phyloP scores from a whole-genome alignment of 2,797 vertebrate species.

The Mus spretus region DNA sequence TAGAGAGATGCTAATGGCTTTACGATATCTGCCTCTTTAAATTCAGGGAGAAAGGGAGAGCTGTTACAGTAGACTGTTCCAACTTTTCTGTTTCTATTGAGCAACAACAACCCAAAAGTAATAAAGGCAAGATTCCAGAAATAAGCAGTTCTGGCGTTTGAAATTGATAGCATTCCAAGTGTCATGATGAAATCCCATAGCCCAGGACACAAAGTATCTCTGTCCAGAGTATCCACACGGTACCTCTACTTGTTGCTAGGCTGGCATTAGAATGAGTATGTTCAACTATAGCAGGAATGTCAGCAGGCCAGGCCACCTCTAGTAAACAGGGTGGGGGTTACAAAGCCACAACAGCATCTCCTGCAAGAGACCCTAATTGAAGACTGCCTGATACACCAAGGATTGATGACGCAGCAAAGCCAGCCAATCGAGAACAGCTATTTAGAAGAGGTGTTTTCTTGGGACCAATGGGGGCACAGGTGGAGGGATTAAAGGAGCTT shows the following conservation, averaged over 20 bases:
- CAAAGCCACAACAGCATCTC: background rate
- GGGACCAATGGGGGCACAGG: background rate
- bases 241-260: background rate
- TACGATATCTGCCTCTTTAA: background rate
- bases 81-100: background rate
- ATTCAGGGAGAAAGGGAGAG: background rate
- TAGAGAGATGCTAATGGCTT: conserved; percentile 34
- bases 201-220: background rate
- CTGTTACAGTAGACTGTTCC: too few relatives aligned
- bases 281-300: background rate
- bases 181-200: background rate
- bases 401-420: background rate
- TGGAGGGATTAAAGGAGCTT: background rate
- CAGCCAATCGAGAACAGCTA: background rate
- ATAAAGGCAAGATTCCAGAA: background rate
- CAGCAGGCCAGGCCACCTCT: background rate
- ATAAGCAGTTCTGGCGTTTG: background rate
- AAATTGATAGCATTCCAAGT: background rate
- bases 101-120: background rate
- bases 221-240: background rate
- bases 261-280: background rate
- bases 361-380: background rate
- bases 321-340: background rate
- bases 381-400: background rate
- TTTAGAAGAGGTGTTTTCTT: background rate